Percentiles rank a stretch among this genome's conserved stretches.
phyloP scores from a whole-genome alignment of 2,113 vertebrate genomes.

The Rhinolophus sinicus region DNA sequence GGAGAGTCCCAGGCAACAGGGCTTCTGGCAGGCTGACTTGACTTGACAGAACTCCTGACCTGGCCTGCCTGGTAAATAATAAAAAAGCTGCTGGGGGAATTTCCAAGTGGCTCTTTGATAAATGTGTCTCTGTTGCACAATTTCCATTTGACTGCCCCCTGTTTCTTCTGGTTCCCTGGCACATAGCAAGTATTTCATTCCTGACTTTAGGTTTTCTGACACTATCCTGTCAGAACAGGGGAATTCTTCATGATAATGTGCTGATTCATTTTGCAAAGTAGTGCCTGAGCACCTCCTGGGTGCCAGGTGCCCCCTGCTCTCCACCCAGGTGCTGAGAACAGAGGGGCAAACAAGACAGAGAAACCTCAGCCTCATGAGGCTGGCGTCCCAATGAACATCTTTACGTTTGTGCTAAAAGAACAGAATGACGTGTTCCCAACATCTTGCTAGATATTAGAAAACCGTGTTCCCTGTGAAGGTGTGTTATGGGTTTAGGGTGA shows the following conservation, averaged over 20 bases:
- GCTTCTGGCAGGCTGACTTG: neutral
- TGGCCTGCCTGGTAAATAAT: neutral
- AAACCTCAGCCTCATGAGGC: neutral
- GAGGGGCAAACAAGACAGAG: neutral
- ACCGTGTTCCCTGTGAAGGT: neutral
- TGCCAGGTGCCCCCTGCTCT: neutral
- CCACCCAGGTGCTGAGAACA: neutral
- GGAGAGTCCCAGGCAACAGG: neutral
- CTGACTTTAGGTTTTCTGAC: neutral
- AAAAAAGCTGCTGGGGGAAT: neutral
- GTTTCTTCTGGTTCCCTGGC: neutral
- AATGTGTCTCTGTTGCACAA: neutral
- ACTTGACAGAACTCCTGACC: neutral
- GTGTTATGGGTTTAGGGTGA: neutral
- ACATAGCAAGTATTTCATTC: neutral
- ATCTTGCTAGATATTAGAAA: neutral
- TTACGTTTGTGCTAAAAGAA: neutral
- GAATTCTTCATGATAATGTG: neutral
- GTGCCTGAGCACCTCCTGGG: neutral
- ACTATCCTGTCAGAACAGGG: neutral
- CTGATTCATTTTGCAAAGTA: neutral
- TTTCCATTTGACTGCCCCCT: neutral
- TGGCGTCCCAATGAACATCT: neutral
- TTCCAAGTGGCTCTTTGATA: neutral
- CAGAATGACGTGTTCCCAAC: neutral